Evolutionary conservation across 1,140 invertebrate species (phyloP), one percentile per base, ranked within the genome.

Genomic region (Himalopsyche phryganea): DNA sequence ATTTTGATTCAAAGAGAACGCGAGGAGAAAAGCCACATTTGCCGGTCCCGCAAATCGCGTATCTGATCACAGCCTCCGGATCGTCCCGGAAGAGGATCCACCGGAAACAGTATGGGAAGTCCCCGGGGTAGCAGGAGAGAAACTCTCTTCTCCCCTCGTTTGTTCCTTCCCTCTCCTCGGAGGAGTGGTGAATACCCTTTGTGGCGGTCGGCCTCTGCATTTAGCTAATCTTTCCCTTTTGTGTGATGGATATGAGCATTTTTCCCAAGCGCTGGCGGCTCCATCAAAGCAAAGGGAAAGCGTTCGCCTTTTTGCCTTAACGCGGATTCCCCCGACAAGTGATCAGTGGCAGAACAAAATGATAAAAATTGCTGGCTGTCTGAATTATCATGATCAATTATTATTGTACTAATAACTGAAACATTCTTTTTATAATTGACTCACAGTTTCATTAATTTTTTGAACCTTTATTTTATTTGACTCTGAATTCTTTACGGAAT

Each of bases 161-260:
- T 4, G 11, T 15, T 15, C 15, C 15, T 28, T 28, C 42, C 40
- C 50, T 14, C 13, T 7, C 18, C 13, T n/a, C 40, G 1, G 9
- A n/a, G 9, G 2, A 10, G 4, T 20, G 6, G n/a, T 11, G 20
- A n/a, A 28, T 28, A 28, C 35, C 49, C 49, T 50, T 50, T 50
- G 49, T 50, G 19, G 49, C 49, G 49, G 49, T 40, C 17, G 48
- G 23, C 40, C 33, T 50, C 50, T 36, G 54, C 60, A 57, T 57
- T 61, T 57, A 61, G 60, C 60, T 61, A 61, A 61, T 61, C 60
- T 61, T 46, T 35, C 44, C 33, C 60, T 46, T 48, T 54, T 58
- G 49, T 53, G 55, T 38, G 53, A 61, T 61, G 54, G 60, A 62
- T 62, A 62, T 57, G 55, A 57, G 50, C 55, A 62, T 62, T 62